A percentile compares a stretch with the other conserved stretches of the same genome.
phyloP scores from a whole-genome alignment of 2,888 invertebrate species.

The Perithous albicinctus region DNA sequence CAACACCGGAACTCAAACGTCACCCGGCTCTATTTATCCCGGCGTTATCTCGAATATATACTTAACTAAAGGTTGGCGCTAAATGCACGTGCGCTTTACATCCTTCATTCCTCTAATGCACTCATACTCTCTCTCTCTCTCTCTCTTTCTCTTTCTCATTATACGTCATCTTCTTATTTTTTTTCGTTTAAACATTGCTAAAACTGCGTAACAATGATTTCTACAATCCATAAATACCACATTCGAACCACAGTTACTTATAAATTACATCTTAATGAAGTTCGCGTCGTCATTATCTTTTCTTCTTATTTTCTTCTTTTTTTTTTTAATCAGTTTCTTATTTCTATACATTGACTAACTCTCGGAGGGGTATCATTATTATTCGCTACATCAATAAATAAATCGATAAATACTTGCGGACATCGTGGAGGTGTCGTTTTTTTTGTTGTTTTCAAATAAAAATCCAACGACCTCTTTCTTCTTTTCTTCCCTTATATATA shows the following conservation, averaged over 20 bases:
- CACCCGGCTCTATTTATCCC: neutral
- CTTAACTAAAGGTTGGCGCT: conserved; percentile 43
- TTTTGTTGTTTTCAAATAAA: conserved; percentile 15
- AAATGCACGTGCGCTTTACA: conserved; percentile 51
- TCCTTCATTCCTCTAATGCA: conserved; percentile 9
- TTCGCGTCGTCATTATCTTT: neutral
- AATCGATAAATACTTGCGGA: conserved; percentile 68
- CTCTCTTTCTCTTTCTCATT: neutral
- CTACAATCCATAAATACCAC: conserved; percentile 23
- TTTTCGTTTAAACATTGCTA: conserved; percentile 7
- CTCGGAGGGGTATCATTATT: conserved; percentile 41
- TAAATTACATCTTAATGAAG: conserved; percentile 29
- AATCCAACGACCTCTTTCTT: conserved; percentile 22
- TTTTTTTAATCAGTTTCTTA: conserved; percentile 27
- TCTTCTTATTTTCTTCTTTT: conserved; percentile 8
- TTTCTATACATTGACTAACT: conserved; percentile 61
- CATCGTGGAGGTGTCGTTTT: conserved; percentile 9
- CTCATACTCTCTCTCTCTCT: neutral
- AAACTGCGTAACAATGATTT: conserved; percentile 15
- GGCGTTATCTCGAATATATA: conserved; percentile 25
- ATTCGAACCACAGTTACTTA: conserved; percentile 36
- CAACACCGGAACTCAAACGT: conserved; percentile 25
- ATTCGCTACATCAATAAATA: conserved; percentile 65
- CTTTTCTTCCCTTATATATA: neutral
- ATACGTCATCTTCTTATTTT: neutral